A percentile compares a stretch with the other conserved stretches of the same genome.
Evolutionary conservation across 2,888 invertebrate genomes (phyloP).

Genomic region (Agelastica alni): DNA sequence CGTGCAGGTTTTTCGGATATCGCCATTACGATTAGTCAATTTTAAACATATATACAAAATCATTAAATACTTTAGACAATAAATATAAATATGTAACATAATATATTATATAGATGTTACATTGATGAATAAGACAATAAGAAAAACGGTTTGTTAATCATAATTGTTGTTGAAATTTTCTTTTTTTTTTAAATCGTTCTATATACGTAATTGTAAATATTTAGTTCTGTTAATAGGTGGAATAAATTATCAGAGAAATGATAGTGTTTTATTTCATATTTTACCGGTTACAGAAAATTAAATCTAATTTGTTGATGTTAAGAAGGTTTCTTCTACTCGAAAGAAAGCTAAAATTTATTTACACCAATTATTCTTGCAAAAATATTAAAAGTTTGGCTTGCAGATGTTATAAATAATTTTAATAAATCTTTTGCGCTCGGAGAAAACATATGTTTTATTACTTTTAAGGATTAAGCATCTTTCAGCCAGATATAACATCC

Average conservation of each 20-base stretch:
- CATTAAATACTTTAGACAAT: slow-evolving; percentile 13
- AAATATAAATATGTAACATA: slow-evolving; percentile 22
- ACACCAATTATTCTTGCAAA: too few species aligned
- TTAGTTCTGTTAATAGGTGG: slow-evolving; percentile 38
- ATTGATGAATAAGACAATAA: slow-evolving; percentile 25
- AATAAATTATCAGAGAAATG: slow-evolving; percentile 36
- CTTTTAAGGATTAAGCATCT: too few species aligned
- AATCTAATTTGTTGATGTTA: too few species aligned
- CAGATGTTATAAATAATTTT: too few species aligned
- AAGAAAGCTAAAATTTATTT: too few species aligned
- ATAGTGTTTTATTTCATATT: too few species aligned
- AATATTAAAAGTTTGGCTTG: too few species aligned
- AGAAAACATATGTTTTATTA: too few species aligned
- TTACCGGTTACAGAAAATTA: too few species aligned
- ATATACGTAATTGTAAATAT: slow-evolving; percentile 29
- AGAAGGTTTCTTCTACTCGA: too few species aligned
- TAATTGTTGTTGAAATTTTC: neutral
- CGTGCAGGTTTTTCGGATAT: neutral
- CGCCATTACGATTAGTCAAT: slow-evolving; percentile 19
- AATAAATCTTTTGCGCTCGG: too few species aligned
- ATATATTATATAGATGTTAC: slow-evolving; percentile 3
- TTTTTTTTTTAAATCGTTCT: slow-evolving; percentile 8
- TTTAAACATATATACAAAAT: slow-evolving; percentile 3
- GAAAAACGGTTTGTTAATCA: slow-evolving; percentile 1
- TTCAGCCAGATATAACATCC: too few species aligned